phyloP scores from a whole-genome alignment of 1,140 invertebrate genomes.

The Hylaeus anthracinus region DNA sequence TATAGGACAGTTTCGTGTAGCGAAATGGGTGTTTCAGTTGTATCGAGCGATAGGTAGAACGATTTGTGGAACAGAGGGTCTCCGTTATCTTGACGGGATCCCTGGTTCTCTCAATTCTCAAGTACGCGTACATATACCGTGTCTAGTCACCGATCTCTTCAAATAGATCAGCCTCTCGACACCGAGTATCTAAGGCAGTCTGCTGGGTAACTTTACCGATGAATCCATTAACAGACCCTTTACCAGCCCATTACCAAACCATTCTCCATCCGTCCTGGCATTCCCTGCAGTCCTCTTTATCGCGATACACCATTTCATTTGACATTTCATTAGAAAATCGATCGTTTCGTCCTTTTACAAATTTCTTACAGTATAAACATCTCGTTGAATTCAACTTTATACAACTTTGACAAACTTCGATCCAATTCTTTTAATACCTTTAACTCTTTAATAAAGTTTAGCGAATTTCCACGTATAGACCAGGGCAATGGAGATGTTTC shows the following conservation, averaged over 20 bases:
- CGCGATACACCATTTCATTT: neutral
- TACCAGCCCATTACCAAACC: neutral
- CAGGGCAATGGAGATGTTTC: neutral
- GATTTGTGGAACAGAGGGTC: neutral
- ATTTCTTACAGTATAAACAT: too few species aligned
- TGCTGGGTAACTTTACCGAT: neutral
- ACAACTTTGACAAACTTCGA: too few species aligned
- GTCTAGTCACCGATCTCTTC: conserved; percentile 13
- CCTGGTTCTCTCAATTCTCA: neutral
- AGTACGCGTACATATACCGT: neutral
- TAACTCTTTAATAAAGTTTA: too few species aligned
- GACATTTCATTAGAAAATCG: neutral
- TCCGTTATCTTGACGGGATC: neutral
- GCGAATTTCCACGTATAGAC: too few species aligned
- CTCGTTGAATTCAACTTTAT: too few species aligned
- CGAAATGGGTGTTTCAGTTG: too few species aligned
- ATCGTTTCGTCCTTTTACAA: too few species aligned
- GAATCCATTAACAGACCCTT: conserved; percentile 17
- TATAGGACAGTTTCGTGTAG: too few species aligned
- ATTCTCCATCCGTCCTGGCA: neutral
- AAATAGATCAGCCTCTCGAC: conserved; percentile 14
- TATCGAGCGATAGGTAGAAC: too few species aligned
- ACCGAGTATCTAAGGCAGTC: neutral
- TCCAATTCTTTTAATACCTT: too few species aligned
- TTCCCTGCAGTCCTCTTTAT: neutral